These are phyloP conservation scores for Sula dactylatra DNA, from an alignment of 2,113 vertebrate species.

Conservation along the genomic window DNA sequence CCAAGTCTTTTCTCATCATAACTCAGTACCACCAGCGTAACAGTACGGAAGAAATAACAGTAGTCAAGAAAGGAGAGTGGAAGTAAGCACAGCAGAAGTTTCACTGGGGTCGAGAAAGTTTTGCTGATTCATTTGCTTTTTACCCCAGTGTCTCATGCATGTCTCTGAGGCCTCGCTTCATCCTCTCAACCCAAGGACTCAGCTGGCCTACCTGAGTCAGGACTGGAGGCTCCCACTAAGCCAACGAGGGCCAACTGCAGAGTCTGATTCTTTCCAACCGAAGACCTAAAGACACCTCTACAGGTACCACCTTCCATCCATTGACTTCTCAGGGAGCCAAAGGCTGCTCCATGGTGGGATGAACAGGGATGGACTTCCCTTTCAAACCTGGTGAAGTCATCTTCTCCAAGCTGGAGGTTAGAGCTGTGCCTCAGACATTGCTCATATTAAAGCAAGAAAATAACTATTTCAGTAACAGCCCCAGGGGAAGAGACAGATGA, in stretches of 20 bases:
- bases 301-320: neutral
- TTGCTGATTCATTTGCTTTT: neutral
- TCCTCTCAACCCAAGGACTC: rapidly evolving
- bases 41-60: neutral
- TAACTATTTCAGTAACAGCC: neutral
- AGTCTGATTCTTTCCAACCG: neutral
- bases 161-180: neutral
- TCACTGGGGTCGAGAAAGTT: neutral
- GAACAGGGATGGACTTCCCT: neutral
- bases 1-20: constrained; percentile 67
- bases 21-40: constrained; percentile 20
- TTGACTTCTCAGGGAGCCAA: neutral
- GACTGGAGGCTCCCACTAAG: neutral
- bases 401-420: neutral
- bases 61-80: neutral
- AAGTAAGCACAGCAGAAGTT: neutral
- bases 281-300: neutral
- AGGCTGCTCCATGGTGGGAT: neutral
- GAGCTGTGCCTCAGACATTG: neutral
- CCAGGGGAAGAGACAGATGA: neutral
- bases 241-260: neutral
- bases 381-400: neutral
- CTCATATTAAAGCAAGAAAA: neutral
- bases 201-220: neutral
- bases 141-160: neutral